Percentiles rank a stretch among this genome's conserved stretches.
phyloP scores from a whole-genome alignment of 2,888 invertebrate species.

The Drymonia ruficornis region DNA sequence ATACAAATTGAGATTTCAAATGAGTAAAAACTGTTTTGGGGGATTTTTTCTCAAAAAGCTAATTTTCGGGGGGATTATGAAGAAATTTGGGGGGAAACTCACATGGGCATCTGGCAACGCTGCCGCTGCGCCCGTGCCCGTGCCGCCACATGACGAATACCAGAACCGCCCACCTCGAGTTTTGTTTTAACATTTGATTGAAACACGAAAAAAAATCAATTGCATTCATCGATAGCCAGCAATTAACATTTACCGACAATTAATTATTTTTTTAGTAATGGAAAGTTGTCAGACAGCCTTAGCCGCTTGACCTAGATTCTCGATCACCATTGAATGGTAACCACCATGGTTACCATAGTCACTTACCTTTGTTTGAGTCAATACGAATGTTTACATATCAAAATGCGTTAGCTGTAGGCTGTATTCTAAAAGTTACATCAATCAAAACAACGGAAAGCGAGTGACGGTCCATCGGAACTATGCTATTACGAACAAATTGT shows the following conservation, averaged over 20 bases:
- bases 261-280: conserved; percentile 33
- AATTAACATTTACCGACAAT: conserved; percentile 25
- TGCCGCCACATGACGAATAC: conserved; percentile 63
- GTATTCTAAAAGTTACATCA: conserved; percentile 31
- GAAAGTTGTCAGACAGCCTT: conserved; percentile 43
- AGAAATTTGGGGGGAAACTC: too few species aligned
- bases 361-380: conserved; percentile 44
- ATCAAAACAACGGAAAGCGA: conserved; percentile 44
- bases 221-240: conserved; percentile 11
- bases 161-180: conserved; percentile 71
- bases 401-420: conserved; percentile 13
- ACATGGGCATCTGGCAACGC: too few species aligned
- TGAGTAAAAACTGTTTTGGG: too few species aligned
- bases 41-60: too few species aligned
- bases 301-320: conserved; percentile 52
- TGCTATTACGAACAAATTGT: conserved; percentile 22
- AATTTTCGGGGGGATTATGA: too few species aligned
- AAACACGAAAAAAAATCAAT: conserved; percentile 10
- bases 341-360: conserved; percentile 50
- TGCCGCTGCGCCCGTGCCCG: conserved; percentile 13
- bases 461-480: conserved; percentile 44
- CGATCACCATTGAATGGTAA: conserved; percentile 49
- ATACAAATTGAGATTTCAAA: too few species aligned
- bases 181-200: conserved; percentile 21
- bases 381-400: conserved; percentile 32